Base-by-base conservation (phyloP, 2,888 invertebrate species). In the Xestia ashworthii region DNA sequence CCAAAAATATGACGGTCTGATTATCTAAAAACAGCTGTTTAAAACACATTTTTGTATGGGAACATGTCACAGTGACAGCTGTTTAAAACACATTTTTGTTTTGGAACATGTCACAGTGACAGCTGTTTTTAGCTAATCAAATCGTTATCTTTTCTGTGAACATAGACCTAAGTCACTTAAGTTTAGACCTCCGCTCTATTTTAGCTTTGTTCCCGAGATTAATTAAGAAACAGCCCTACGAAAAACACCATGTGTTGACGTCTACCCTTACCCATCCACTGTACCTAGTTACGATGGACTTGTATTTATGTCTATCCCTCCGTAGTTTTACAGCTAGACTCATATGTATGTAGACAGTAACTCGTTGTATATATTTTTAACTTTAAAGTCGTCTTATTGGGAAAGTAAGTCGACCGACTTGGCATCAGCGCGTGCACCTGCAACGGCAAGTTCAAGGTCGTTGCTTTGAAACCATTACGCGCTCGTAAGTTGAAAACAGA, bases 401-500 rank as follows among this genome's bases (percentile, higher is more conserved):
- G 70, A 80, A 83, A 80, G 80, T 83, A 80, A 71, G 73, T 44
- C 58, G 76, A 22, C 71, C 68, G 70, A 83, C 76, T 84, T 83
- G 84, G 84, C 83, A 84, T 60, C 73, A 66, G 50, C 22, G 58
- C 70, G 16, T 66, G 73, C 81, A 80, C 76, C 69, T 86, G 84
- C 76, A 65, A 60, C 41, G 32, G 65, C 85, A 81, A 85, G 86
- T 86, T 86, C 83, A 87, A 77, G 87, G 85, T 60, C 60, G 64
- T 58, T 71, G 69, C 82, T 50, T 67, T 67, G 81, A 70, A 66
- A 79, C 72, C 66, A 50, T 71, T 12, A 75, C 41, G 62, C 48
- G 62, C 55, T 73, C 44, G 73, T 41, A 58, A 68, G 22, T 44
- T 16, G 53, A 32, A 32, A 41, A 38, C 14, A 16, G 25, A 50